These are phyloP conservation scores for Galeruca laticollis DNA, from an alignment of 2,888 invertebrate species.

Conservation along the genomic window DNA sequence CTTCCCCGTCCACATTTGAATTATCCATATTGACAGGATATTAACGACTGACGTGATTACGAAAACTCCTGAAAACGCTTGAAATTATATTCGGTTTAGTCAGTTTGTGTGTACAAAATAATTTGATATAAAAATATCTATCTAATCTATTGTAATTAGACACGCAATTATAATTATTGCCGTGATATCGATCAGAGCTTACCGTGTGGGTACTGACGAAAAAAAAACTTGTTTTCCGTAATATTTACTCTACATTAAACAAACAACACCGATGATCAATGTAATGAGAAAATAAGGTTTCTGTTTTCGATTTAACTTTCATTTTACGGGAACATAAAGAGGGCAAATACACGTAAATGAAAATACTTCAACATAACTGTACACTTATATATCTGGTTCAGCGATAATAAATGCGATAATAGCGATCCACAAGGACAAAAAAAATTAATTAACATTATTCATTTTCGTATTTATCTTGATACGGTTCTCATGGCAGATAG, in stretches of 20 bases:
- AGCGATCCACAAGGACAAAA: neutral
- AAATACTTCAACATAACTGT: conserved; percentile 1
- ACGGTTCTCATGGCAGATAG: neutral
- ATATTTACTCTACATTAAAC: neutral
- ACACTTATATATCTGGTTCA: neutral
- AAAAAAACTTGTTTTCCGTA: neutral
- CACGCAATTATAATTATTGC: conserved; percentile 6
- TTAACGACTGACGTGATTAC: no score
- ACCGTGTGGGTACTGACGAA: neutral
- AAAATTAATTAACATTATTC: neutral
- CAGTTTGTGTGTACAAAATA: neutral
- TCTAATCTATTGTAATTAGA: conserved; percentile 15
- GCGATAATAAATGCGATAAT: neutral
- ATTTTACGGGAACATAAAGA: neutral
- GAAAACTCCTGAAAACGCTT: no score
- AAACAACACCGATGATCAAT: neutral
- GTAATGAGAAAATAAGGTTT: neutral
- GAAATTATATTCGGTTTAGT: no score
- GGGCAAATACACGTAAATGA: neutral
- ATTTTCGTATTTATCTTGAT: neutral
- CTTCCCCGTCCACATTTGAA: no score
- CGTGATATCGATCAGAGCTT: conserved; percentile 9
- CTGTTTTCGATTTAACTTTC: neutral
- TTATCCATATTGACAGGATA: no score
- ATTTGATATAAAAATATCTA: neutral